Percentiles rank a stretch among this genome's conserved stretches.
These are phyloP conservation scores for Drosophila bipectinata DNA, from an alignment of 1,140 invertebrate genomes.

Conservation along the genomic window DNA sequence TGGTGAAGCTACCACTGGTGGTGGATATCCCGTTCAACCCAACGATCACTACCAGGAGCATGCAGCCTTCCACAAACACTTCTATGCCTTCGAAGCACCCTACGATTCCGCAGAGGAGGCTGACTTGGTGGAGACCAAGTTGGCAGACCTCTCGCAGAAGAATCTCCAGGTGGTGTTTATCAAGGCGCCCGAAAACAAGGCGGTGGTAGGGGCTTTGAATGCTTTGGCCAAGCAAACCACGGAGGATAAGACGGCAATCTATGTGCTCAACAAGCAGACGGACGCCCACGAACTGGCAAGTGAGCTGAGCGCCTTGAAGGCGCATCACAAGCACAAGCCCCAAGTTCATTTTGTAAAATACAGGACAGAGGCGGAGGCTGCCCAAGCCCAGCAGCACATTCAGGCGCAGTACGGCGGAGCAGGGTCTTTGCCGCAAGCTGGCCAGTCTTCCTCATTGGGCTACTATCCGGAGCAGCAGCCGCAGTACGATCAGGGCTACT, in stretches of 20 bases:
- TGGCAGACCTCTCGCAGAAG: constrained; percentile 51
- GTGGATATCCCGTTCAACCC: neutral
- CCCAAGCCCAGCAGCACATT: constrained; percentile 71
- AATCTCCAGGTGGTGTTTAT: constrained; percentile 80
- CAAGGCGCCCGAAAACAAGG: constrained; percentile 76
- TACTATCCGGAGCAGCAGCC: constrained; percentile 56
- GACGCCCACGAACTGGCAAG: constrained; percentile 73
- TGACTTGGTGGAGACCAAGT: constrained; percentile 42
- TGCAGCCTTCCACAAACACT: constrained; percentile 66
- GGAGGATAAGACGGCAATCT: constrained; percentile 77
- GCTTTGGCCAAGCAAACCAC: constrained; percentile 66
- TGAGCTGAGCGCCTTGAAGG: constrained; percentile 48
- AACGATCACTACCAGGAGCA: constrained; percentile 47
- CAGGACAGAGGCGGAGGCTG: constrained; percentile 75
- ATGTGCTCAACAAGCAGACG: constrained; percentile 77
- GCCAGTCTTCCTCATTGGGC: constrained; percentile 38
- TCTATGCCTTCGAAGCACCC: constrained; percentile 73
- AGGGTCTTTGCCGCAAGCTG: constrained; percentile 4
- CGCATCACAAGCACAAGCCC: constrained; percentile 63
- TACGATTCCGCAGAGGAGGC: constrained; percentile 58
- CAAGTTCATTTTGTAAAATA: constrained; percentile 83
- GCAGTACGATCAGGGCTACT: constrained; percentile 25
- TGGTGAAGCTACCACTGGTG: constrained; percentile 8
- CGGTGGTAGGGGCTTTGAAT: constrained; percentile 61
- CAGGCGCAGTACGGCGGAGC: constrained; percentile 70